Conservation (phyloP, 1,140 invertebrate species). For the Cyrtorhinus lividipennis region DNA sequence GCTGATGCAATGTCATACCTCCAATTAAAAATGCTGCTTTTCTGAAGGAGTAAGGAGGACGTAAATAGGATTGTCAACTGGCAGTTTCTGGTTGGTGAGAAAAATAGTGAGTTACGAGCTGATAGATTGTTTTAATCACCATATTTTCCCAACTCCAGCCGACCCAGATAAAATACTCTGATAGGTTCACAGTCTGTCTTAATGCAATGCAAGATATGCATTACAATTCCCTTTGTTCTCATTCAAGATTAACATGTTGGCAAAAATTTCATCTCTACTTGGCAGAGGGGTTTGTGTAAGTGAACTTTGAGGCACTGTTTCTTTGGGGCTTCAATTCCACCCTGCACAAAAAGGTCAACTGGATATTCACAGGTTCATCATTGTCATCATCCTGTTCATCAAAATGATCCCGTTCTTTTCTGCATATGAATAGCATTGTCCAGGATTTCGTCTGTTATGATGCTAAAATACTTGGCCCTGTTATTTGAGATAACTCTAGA, state of each 20-base stretch:
- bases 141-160: not conserved
- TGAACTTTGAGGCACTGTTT: not conserved
- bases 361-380: not conserved
- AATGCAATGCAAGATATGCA: not conserved
- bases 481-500: too few species aligned
- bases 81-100: too few species aligned
- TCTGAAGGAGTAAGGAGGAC: not conserved
- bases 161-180: slow-evolving; percentile 8
- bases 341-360: not conserved
- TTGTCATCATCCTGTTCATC: not conserved
- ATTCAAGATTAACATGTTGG: not conserved
- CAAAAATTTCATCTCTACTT: not conserved
- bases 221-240: not conserved
- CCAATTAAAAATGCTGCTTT: not conserved
- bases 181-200: not conserved
- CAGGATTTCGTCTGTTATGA: not conserved
- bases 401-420: not conserved
- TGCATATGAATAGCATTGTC: not conserved
- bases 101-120: not conserved
- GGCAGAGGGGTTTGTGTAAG: not conserved
- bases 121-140: not conserved
- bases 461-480: too few species aligned
- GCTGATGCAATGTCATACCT: slow-evolving; percentile 9
- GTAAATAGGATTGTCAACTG: not conserved
- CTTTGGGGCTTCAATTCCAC: not conserved